phyloP scores from a whole-genome alignment of 53 echinoderm and acorn worm genomes.

The Henricia sp. region DNA sequence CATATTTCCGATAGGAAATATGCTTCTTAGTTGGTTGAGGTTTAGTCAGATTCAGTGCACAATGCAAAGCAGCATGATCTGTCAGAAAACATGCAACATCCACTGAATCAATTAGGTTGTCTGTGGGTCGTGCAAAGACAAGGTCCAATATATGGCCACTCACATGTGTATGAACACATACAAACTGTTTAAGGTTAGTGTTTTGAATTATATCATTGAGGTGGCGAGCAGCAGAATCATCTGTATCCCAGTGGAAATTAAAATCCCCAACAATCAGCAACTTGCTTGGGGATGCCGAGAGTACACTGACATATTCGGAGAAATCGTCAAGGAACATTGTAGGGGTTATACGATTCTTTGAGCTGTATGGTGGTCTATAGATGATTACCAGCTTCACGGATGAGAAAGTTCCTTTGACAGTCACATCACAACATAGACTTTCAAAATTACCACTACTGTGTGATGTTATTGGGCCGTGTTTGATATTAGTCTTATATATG shows the following conservation, averaged over 20 bases:
- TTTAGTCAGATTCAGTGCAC: constrained; percentile 10
- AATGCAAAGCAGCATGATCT: constrained; percentile 7
- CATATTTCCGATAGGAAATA: constrained; percentile 9
- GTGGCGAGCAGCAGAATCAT: background rate
- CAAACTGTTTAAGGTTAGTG: constrained; percentile 24
- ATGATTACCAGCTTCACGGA: constrained; percentile 38
- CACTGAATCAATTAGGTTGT: constrained; percentile 8
- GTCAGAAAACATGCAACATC: constrained; percentile 31
- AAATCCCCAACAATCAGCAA: constrained; percentile 44
- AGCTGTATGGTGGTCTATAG: constrained; percentile 53
- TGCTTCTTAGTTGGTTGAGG: constrained; percentile 24
- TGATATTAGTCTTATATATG: constrained; percentile 53
- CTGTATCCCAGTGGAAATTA: constrained; percentile 54
- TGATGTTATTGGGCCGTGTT: constrained; percentile 15
- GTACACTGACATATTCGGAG: constrained; percentile 19
- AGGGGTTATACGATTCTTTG: constrained; percentile 25
- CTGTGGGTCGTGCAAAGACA: constrained; percentile 33
- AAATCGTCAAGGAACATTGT: constrained; percentile 51
- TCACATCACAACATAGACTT: constrained; percentile 52
- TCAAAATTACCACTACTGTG: constrained; percentile 24
- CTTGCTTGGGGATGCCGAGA: constrained; percentile 18
- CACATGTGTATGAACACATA: constrained; percentile 23
- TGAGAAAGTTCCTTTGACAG: constrained; percentile 35
- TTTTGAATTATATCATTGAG: constrained; percentile 34
- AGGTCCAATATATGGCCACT: constrained; percentile 51